phyloP scores from a whole-genome alignment of 2,797 vertebrate species.

The Anolis apletophallus region DNA sequence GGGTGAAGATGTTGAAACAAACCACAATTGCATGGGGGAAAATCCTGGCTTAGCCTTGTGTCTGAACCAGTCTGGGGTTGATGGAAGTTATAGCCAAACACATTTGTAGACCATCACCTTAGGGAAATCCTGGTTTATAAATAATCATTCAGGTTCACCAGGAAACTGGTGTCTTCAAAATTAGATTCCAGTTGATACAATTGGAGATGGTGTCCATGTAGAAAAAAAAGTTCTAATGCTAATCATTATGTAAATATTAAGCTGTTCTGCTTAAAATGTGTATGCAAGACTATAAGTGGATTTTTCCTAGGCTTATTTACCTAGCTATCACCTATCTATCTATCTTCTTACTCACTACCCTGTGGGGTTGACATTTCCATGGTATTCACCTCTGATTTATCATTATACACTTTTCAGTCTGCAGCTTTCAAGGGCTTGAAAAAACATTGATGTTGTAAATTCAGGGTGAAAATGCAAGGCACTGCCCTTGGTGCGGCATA shows the following conservation, averaged over 20 bases:
- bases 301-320: no score
- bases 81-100: neutral
- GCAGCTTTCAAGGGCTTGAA: neutral
- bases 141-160: neutral
- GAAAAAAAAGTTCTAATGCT: conserved; percentile 5
- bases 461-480: neutral
- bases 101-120: neutral
- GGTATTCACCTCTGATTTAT: neutral
- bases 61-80: neutral
- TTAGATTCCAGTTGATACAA: conserved; percentile 11
- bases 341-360: neutral
- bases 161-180: conserved; percentile 27
- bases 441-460: neutral
- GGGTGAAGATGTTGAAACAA: neutral
- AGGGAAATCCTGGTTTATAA: neutral
- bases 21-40: no score
- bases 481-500: neutral
- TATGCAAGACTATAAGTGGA: neutral
- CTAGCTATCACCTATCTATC: no score
- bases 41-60: no score
- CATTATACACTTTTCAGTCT: neutral
- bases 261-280: neutral
- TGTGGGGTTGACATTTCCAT: neutral
- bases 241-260: conserved; percentile 22
- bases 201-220: conserved; percentile 15